Evolutionary conservation across 2,113 vertebrate genomes (phyloP).

Genomic region (Pseudorasbora parva): DNA sequence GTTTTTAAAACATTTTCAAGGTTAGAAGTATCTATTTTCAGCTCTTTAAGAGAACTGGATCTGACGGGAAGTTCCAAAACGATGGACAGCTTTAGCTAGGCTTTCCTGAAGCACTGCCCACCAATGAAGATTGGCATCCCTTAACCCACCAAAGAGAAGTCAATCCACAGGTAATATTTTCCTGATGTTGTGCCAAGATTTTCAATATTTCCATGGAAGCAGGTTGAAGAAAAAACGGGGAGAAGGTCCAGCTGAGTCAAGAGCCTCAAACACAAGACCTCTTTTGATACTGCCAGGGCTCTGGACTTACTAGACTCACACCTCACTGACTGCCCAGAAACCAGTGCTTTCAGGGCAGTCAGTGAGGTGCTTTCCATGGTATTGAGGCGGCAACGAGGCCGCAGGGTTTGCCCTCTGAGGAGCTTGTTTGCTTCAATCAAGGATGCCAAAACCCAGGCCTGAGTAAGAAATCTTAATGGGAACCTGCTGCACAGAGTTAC

Average conservation of each 20-base stretch:
- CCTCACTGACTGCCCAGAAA: conserved; percentile 64
- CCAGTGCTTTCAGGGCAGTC: conserved; percentile 59
- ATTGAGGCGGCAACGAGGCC: conserved; percentile 72
- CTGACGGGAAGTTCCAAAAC: conserved; percentile 40
- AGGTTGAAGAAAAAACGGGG: conserved; percentile 53
- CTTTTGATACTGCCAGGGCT: conserved; percentile 71
- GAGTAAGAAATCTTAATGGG: conserved; percentile 45
- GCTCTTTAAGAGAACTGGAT: conserved; percentile 70
- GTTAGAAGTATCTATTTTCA: conserved; percentile 65
- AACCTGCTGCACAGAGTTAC: conserved; percentile 37
- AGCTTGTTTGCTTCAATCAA: conserved; percentile 76
- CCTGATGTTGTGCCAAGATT: conserved; percentile 53
- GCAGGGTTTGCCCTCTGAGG: conserved; percentile 67
- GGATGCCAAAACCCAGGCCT: conserved; percentile 58
- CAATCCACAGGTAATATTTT: conserved; percentile 68
- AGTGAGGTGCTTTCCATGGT: conserved; percentile 60
- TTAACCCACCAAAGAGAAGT: conserved; percentile 68
- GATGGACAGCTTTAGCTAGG: conserved; percentile 47
- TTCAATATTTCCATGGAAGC: conserved; percentile 75
- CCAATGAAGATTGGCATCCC: conserved; percentile 69
- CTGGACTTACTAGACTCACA: conserved; percentile 59
- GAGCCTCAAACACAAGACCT: conserved; percentile 71
- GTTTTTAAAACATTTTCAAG: conserved; percentile 41
- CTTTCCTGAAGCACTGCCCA: conserved; percentile 64
- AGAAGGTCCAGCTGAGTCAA: conserved; percentile 18